phyloP scores from a whole-genome alignment of 2,797 vertebrate species.

The Pseudochromis fuscus region DNA sequence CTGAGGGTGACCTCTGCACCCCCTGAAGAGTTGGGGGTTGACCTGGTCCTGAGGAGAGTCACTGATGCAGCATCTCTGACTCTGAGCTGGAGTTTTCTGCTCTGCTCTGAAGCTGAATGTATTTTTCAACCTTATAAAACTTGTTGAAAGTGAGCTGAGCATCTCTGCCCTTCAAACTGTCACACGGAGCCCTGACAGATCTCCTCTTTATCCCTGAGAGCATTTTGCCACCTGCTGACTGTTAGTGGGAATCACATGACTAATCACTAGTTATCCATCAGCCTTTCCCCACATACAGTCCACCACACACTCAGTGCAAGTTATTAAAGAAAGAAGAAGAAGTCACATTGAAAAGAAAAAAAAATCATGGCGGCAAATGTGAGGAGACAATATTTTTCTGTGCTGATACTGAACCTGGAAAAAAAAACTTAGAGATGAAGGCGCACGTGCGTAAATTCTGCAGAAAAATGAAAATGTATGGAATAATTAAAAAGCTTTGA shows the following conservation, averaged over 20 bases:
- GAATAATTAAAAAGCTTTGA: slow-evolving; percentile 70
- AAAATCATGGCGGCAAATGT: background rate
- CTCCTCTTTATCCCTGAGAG: slow-evolving; percentile 74
- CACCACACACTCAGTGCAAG: background rate
- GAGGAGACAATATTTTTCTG: background rate
- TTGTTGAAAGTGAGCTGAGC: slow-evolving; percentile 49
- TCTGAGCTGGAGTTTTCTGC: no score
- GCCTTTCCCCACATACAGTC: background rate
- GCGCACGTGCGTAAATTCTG: slow-evolving; percentile 24
- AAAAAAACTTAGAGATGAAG: background rate
- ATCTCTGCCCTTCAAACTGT: slow-evolving; percentile 53
- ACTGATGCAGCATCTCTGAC: no score
- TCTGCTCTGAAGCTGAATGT: no score
- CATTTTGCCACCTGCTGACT: slow-evolving; percentile 85
- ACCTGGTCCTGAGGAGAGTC: no score
- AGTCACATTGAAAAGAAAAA: background rate
- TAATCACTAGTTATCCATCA: background rate
- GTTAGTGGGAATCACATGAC: slow-evolving; percentile 75
- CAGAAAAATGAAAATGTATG: slow-evolving; percentile 59
- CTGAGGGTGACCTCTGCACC: no score
- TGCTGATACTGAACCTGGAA: background rate
- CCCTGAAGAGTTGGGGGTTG: no score
- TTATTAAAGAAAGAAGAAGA: background rate
- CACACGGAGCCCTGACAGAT: slow-evolving; percentile 43
- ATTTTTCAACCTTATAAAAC: no score